Evolutionary conservation across 2,888 invertebrate genomes (phyloP), one percentile per base, ranked within the genome.

Genomic region (Apamea monoglypha): DNA sequence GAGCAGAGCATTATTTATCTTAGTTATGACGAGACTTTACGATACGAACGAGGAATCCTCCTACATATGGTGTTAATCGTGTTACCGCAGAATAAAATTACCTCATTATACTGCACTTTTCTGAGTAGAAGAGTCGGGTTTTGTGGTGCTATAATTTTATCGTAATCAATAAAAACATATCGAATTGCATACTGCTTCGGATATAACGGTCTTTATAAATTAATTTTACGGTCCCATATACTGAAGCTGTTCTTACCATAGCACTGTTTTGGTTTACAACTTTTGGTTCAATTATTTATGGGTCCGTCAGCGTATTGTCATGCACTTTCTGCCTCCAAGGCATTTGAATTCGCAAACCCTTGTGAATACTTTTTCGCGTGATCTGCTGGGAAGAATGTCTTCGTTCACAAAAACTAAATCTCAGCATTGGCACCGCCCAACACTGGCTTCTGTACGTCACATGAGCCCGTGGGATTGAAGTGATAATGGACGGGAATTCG

Each of bases 391-490:
- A 94, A 93, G 92, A 95, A 95, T 94, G 92, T 88, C 76, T 88
- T 91, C 89, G 86, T 84, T 81, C 78, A 91, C 92, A 94, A 95
- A 94, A 95, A 94, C 89, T 92, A 92, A 95, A 95, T 95, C 94
- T 90, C 90, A 83, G 92, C 90, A 79, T 80, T 85, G 84, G 92
- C 91, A 92, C 92, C 95, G 95, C 95, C 96, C 94, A 92, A 90
- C 90, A 90, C 91, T 93, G 94, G 95, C 95, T 95, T 95, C 95
- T 93, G 95, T 93, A 87, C 91, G 96, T 94, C 92, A 96, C 93
- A 92, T 90, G 96, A 96, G 94, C 95, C 95, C 96, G 96, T 96
- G 96, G 94, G 96, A 96, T 92, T 92, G 90, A 81, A 87, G 86
- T 87, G 92, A 95, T 95, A 95, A 95, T 94, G 94, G 94, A 86